phyloP scores from a whole-genome alignment of 2,888 invertebrate species.

The Troides helena region DNA sequence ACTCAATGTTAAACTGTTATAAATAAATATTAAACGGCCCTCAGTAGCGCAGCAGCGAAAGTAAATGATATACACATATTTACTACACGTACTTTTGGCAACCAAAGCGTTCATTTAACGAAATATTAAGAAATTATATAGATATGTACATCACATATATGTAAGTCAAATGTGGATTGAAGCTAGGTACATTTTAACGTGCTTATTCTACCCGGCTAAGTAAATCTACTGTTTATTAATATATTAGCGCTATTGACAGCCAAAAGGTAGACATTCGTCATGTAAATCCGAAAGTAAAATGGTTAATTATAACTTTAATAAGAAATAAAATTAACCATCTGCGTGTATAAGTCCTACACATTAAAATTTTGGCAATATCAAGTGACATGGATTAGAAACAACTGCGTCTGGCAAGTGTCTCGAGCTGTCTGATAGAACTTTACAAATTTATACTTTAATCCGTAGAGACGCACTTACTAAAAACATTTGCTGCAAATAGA shows the following conservation, averaged over 20 bases:
- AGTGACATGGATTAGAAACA: constrained; percentile 24
- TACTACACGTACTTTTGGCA: neutral
- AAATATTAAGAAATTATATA: neutral
- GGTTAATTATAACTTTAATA: no score
- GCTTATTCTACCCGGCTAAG: neutral
- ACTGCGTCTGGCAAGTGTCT: constrained; percentile 25
- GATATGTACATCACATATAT: neutral
- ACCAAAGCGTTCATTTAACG: neutral
- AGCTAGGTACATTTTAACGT: neutral
- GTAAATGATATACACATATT: neutral
- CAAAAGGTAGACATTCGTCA: no score
- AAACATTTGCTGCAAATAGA: constrained; percentile 10
- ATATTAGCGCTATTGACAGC: no score
- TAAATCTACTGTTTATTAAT: no score
- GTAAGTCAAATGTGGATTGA: neutral
- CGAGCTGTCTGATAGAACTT: constrained; percentile 16
- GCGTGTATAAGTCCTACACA: constrained; percentile 5
- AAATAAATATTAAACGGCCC: constrained; percentile 18
- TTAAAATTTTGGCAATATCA: constrained; percentile 25
- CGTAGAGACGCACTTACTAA: neutral
- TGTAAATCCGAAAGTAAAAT: no score
- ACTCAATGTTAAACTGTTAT: constrained; percentile 25
- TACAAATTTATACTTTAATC: constrained; percentile 5
- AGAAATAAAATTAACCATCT: neutral
- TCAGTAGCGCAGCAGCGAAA: constrained; percentile 12